A percentile compares a stretch with the other conserved stretches of the same genome.
These are phyloP conservation scores for Alethe castanea DNA, from an alignment of 2,113 vertebrate genomes.

Conservation along the genomic window DNA sequence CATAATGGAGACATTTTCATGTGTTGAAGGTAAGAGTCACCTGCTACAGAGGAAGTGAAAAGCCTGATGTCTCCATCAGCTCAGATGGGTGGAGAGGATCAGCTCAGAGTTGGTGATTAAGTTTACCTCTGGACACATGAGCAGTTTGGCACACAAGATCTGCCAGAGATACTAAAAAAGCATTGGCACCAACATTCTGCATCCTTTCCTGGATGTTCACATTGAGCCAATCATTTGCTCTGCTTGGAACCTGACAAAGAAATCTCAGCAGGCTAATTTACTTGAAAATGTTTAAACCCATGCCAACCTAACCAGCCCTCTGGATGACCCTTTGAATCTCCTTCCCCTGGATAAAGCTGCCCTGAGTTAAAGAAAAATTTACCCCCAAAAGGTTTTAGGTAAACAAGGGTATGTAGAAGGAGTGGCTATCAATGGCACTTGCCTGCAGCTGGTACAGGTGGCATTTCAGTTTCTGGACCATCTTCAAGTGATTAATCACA, in stretches of 20 bases:
- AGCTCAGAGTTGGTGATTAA: background rate
- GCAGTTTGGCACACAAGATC: background rate
- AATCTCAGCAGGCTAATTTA: background rate
- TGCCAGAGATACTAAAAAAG: background rate
- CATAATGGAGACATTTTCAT: background rate
- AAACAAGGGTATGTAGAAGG: background rate
- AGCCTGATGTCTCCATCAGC: background rate
- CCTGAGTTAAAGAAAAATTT: background rate
- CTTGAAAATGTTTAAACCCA: background rate
- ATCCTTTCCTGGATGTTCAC: background rate
- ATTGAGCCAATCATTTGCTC: background rate
- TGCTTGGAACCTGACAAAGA: background rate
- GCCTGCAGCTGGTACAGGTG: background rate
- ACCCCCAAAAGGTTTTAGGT: background rate
- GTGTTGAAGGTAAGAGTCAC: background rate
- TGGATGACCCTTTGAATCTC: background rate
- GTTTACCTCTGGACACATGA: background rate
- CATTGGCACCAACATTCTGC: background rate
- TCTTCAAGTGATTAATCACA: background rate
- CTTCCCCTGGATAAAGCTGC: background rate
- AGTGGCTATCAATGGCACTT: background rate
- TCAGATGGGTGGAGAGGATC: background rate
- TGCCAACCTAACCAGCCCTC: slow-evolving; percentile 2
- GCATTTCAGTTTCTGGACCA: background rate
- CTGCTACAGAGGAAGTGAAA: background rate